Evolutionary conservation across 1,140 invertebrate genomes (phyloP).

Genomic region (Cotesia typhae): DNA sequence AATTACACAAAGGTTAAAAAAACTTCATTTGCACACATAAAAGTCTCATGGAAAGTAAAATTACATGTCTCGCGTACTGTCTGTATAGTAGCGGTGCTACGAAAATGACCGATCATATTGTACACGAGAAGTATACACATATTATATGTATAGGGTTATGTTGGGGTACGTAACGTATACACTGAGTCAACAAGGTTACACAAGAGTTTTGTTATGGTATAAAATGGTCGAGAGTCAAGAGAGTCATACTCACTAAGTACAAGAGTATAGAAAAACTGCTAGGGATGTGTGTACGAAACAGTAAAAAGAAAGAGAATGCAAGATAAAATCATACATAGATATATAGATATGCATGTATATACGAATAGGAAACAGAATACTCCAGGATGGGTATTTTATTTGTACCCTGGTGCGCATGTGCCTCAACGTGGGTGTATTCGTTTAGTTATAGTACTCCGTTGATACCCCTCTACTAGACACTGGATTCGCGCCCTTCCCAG

Average conservation of each 20-base stretch:
- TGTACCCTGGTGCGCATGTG: slow-evolving; percentile 46
- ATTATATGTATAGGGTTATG: no score
- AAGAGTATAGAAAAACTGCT: neutral
- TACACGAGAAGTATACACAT: no score
- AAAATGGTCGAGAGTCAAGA: no score
- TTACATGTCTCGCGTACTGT: no score
- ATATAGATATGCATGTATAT: neutral
- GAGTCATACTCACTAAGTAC: no score
- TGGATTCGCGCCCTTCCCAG: slow-evolving; percentile 37
- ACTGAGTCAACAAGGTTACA: no score
- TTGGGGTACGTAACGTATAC: no score
- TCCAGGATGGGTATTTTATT: slow-evolving; percentile 20
- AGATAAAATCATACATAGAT: slow-evolving; percentile 12
- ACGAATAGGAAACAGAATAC: slow-evolving; percentile 5
- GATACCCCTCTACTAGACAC: slow-evolving; percentile 43
- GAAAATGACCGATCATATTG: no score
- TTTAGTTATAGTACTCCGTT: slow-evolving; percentile 44
- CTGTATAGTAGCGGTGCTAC: no score
- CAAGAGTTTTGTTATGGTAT: no score
- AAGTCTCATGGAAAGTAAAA: neutral
- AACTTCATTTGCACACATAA: neutral
- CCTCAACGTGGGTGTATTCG: slow-evolving; percentile 55
- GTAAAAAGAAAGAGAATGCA: slow-evolving; percentile 23
- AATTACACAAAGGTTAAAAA: slow-evolving; percentile 33
- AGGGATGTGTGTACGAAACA: slow-evolving; percentile 10